Conservation (phyloP, 2,797 vertebrate genomes). For the Coracias cyanogaster region DNA sequence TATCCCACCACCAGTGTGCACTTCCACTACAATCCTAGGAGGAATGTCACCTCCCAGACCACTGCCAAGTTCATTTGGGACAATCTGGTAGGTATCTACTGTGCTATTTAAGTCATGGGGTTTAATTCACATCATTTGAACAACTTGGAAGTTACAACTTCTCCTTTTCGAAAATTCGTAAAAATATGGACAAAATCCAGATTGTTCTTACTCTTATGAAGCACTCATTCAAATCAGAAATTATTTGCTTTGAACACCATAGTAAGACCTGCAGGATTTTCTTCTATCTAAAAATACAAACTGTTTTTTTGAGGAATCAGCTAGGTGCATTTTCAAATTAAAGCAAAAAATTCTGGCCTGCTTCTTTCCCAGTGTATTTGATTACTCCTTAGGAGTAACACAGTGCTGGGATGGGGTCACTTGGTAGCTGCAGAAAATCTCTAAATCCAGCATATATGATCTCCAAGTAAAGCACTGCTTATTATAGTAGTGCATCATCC, state of each 20-base stretch:
- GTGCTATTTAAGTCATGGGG: background rate
- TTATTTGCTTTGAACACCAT: background rate
- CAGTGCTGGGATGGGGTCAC: background rate
- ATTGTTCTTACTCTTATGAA: background rate
- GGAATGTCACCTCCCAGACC: background rate
- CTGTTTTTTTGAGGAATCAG: background rate
- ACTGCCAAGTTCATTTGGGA: background rate
- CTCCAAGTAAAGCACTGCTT: background rate
- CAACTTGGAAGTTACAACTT: background rate
- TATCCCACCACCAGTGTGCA: background rate
- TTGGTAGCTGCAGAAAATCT: constrained; percentile 1
- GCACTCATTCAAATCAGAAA: background rate
- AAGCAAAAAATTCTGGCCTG: constrained; percentile 3
- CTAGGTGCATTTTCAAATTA: background rate
- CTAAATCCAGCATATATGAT: background rate
- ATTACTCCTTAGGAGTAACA: background rate
- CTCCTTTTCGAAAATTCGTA: background rate
- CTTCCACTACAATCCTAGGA: background rate
- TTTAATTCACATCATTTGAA: background rate
- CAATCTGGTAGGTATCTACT: background rate
- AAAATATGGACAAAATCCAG: background rate
- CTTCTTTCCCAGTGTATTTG: background rate
- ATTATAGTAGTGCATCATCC: background rate
- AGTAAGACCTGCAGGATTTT: background rate
- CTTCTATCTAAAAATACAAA: background rate